phyloP scores from a whole-genome alignment of 2,888 invertebrate species.

The Embidobia sp. region DNA sequence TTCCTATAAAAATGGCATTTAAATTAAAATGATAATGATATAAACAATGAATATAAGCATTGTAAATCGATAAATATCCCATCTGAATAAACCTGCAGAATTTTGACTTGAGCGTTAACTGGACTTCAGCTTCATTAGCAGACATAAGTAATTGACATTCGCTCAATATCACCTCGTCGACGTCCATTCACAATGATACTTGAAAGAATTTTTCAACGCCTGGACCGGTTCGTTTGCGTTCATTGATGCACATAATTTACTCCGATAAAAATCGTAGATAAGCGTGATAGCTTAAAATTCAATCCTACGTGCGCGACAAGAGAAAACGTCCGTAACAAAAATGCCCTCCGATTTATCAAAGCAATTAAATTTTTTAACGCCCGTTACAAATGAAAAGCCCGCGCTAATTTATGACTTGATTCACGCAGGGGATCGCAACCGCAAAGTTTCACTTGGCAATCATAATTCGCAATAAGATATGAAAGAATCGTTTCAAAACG shows the following conservation, averaged over 20 bases:
- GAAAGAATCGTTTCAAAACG: neutral
- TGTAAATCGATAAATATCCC: too few relatives aligned
- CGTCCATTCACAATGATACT: constrained; percentile 27
- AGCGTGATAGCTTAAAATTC: constrained; percentile 13
- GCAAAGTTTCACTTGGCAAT: neutral
- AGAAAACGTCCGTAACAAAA: neutral
- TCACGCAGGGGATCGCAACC: neutral
- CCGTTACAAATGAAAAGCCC: constrained; percentile 2
- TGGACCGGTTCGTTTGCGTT: constrained; percentile 19
- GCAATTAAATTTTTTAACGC: constrained; percentile 21
- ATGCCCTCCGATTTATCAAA: constrained; percentile 1
- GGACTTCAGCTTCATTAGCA: constrained; percentile 30
- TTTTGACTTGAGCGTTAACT: constrained; percentile 17
- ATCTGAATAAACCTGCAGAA: neutral
- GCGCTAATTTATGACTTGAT: constrained; percentile 2
- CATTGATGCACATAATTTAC: constrained; percentile 30
- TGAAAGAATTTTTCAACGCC: constrained; percentile 17
- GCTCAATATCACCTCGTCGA: constrained; percentile 5
- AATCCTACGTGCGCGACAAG: neutral
- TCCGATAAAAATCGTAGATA: constrained; percentile 19
- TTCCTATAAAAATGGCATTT: too few relatives aligned
- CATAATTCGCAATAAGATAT: neutral
- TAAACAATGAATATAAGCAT: too few relatives aligned
- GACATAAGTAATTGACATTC: constrained; percentile 24
- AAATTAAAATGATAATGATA: too few relatives aligned